phyloP scores from a whole-genome alignment of 2,888 invertebrate species.

The Aphrophora alni region DNA sequence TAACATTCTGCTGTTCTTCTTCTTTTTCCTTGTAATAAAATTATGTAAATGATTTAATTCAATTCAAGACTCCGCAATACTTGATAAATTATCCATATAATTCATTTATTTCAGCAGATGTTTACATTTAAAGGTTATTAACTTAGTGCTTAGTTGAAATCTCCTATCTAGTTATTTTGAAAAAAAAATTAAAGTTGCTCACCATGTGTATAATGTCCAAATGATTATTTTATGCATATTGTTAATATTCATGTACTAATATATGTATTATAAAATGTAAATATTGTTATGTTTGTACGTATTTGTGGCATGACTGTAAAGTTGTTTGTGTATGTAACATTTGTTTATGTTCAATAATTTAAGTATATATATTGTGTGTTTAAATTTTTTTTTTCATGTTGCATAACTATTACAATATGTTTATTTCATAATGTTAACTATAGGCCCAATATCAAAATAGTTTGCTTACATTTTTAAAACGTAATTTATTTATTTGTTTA shows the following conservation, averaged over 20 bases:
- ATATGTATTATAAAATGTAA: neutral
- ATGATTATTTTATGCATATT: neutral
- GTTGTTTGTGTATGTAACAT: neutral
- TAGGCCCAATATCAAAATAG: neutral
- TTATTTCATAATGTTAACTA: neutral
- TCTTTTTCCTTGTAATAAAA: too few species aligned
- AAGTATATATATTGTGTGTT: neutral
- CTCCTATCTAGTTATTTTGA: too few species aligned
- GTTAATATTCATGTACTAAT: neutral
- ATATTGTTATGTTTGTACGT: neutral
- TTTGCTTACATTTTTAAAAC: slow-evolving; percentile 6
- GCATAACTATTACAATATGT: slow-evolving; percentile 25
- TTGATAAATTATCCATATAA: too few species aligned
- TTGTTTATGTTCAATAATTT: neutral
- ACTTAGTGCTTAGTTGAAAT: too few species aligned
- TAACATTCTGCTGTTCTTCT: too few species aligned
- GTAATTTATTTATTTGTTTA: neutral
- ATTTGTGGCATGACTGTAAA: neutral
- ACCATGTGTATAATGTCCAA: neutral
- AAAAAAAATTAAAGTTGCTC: too few species aligned
- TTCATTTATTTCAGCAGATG: too few species aligned
- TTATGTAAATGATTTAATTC: too few species aligned
- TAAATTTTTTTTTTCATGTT: slow-evolving; percentile 28
- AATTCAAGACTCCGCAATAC: too few species aligned
- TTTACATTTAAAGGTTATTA: too few species aligned